Conservation (phyloP, 2,888 invertebrate genomes). For the Chelonus formosanus region DNA sequence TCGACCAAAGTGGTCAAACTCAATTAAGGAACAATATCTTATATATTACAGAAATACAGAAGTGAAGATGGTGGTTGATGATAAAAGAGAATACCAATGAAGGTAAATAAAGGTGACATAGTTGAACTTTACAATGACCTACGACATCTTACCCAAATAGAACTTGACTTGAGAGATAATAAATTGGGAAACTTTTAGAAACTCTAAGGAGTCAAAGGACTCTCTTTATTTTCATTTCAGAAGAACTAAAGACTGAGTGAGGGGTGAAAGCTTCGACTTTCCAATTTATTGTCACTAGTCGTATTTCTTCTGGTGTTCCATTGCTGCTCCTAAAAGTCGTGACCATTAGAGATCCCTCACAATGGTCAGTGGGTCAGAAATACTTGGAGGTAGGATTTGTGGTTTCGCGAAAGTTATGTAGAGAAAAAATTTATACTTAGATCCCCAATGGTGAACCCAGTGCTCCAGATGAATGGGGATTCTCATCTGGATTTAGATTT, state of each 20-base stretch:
- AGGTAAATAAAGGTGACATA: constrained; percentile 1
- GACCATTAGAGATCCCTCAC: constrained; percentile 19
- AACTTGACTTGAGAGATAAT: constrained; percentile 11
- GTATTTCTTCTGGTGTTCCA: constrained; percentile 36
- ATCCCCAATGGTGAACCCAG: neutral
- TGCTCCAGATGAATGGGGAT: constrained; percentile 17
- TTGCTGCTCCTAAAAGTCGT: constrained; percentile 4
- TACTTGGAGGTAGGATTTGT: constrained; percentile 23
- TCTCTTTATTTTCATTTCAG: constrained; percentile 9
- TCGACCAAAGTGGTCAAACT: constrained; percentile 31
- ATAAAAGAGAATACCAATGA: constrained; percentile 11
- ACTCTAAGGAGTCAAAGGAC: neutral
- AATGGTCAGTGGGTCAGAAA: constrained; percentile 32
- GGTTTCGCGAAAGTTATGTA: constrained; percentile 31
- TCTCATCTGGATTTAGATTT: constrained; percentile 2
- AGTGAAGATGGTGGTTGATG: constrained; percentile 20
- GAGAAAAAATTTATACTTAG: constrained; percentile 24
- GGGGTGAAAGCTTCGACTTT: constrained; percentile 41
- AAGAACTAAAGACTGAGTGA: constrained; percentile 23
- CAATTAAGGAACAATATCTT: constrained; percentile 23
- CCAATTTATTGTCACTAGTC: constrained; percentile 42
- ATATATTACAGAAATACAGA: neutral
- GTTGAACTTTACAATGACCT: neutral
- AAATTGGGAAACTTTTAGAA: constrained; percentile 17
- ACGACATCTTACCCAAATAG: constrained; percentile 26